A percentile compares a stretch with the other conserved stretches of the same genome.
These are phyloP conservation scores for Elegia similella DNA, from an alignment of 2,888 invertebrate genomes.

Conservation along the genomic window DNA sequence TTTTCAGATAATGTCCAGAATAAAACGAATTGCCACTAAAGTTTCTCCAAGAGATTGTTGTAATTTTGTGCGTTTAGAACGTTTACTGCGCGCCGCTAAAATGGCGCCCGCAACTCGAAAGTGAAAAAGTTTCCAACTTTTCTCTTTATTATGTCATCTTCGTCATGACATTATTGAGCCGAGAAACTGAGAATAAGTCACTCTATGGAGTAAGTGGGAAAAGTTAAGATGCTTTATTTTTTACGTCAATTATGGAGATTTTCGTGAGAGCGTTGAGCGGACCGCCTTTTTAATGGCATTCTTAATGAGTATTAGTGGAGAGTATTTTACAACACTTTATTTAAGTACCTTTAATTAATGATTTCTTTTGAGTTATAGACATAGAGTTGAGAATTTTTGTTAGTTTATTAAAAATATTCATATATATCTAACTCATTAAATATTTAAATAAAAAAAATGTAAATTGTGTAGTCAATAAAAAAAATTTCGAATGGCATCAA, in stretches of 20 bases:
- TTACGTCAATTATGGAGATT: slow-evolving; percentile 10
- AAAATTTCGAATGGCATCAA: no score
- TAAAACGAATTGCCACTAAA: slow-evolving; percentile 53
- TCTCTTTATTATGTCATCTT: slow-evolving; percentile 15
- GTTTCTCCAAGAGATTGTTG: slow-evolving; percentile 49
- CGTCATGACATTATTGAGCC: slow-evolving; percentile 12
- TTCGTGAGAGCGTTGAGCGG: not conserved
- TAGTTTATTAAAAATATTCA: no score
- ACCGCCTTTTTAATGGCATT: not conserved
- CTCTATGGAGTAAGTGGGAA: slow-evolving; percentile 8
- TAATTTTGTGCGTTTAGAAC: slow-evolving; percentile 53
- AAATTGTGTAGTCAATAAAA: no score
- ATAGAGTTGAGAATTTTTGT: no score
- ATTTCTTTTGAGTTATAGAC: no score
- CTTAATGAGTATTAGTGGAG: not conserved
- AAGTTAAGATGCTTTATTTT: slow-evolving; percentile 10
- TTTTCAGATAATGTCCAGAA: slow-evolving; percentile 43
- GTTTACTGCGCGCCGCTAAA: slow-evolving; percentile 41
- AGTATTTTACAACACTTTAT: not conserved
- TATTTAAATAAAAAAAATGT: no score
- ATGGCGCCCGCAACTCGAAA: slow-evolving; percentile 28
- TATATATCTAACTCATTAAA: no score
- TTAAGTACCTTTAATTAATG: not conserved
- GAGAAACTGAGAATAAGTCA: slow-evolving; percentile 11
- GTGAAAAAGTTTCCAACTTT: slow-evolving; percentile 15